Evolutionary conservation across 2,797 vertebrate genomes (phyloP), one percentile per base, ranked within the genome.

Genomic region (Prionace glauca): DNA sequence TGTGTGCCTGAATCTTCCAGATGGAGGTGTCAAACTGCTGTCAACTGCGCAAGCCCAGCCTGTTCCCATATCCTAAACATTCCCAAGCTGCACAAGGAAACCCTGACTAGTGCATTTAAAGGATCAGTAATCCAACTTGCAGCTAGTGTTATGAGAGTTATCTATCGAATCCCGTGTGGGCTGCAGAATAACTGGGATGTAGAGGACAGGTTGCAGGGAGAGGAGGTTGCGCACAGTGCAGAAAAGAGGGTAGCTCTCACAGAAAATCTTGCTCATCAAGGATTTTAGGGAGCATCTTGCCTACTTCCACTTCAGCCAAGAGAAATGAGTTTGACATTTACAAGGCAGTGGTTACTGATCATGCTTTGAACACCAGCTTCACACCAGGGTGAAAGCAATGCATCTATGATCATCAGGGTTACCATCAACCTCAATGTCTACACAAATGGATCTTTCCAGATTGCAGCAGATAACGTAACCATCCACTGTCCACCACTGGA

Each of bases 131-230:
- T 77, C 72, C 32, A 77, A 12, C 72, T 14, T 77, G 32, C 32
- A 14, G 29, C 22, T 77, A 77, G 29, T 9, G 11, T 77, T 77
- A 32, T 77, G 29, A 12, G 11, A 29, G 29, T 29, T 77, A 0
- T 12, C 0, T 32, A 12, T 29, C 0, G 16, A 74, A 5, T 29
- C 26, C 26, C 5, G 0, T 9, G 3, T 5, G 10, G 72, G 5
- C 72, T 77, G 72, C 72, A 77, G 72, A n/a, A n/a, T 11, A n/a
- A n/a, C 29, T 32, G 72, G 72, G 7, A n/a, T 29, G 32, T 3
- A 12, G 29, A 77, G 32, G 29, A n/a, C 29, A 32, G 32, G 29
- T 26, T 77, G 29, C 72, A 77, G 72, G 14, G 72, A 77, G 72
- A 22, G 0, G 29, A 77, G 2, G 22, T n/a, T n/a, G 24, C 14